Percentiles rank a stretch among this genome's conserved stretches.
These are phyloP conservation scores for Rhegmatorhina hoffmannsi DNA, from an alignment of 2,113 vertebrate genomes.

Conservation along the genomic window DNA sequence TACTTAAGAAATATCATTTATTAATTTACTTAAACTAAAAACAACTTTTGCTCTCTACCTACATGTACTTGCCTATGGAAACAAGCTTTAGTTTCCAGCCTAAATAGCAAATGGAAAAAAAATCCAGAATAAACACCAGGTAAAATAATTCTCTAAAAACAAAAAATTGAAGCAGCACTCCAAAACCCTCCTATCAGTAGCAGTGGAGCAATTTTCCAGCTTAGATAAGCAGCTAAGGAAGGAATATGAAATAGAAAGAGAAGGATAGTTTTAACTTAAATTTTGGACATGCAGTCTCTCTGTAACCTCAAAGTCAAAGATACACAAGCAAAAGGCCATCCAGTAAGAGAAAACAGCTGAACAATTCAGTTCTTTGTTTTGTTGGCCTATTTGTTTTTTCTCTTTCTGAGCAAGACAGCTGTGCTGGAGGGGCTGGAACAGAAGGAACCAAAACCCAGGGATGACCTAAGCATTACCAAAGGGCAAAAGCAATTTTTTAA, in stretches of 20 bases:
- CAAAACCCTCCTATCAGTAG: background rate
- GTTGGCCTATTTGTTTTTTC: background rate
- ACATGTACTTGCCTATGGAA: background rate
- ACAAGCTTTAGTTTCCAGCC: background rate
- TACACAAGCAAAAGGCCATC: background rate
- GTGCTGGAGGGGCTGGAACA: background rate
- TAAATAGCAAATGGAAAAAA: background rate
- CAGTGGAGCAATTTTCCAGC: background rate
- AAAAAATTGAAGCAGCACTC: background rate
- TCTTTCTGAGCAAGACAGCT: background rate
- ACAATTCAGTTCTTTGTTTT: background rate
- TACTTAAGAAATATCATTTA: background rate
- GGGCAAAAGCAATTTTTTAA: background rate
- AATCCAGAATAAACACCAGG: background rate
- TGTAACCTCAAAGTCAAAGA: background rate
- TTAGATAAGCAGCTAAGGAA: background rate
- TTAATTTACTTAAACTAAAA: background rate
- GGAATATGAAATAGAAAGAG: background rate
- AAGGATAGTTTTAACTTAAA: background rate
- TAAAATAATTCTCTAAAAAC: background rate
- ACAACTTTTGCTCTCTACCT: background rate
- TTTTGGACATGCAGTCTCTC: background rate
- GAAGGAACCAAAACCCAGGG: background rate
- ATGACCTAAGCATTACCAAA: background rate
- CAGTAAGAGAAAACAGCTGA: background rate